Conservation (phyloP, 2,888 invertebrate species). For the Chironomus riparius region DNA sequence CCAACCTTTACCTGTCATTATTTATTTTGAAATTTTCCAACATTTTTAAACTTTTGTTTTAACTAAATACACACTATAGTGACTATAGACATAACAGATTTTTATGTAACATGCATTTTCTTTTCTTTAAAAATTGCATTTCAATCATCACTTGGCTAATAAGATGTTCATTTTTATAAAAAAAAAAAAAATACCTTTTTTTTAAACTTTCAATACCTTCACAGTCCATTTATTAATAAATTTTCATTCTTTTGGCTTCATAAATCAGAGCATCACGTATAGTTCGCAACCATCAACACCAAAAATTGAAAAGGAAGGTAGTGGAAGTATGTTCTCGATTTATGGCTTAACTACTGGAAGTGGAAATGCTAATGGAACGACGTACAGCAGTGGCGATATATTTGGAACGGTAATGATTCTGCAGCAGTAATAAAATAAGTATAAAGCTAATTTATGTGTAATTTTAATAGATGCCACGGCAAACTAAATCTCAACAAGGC, state of each 20-base stretch:
- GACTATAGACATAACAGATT: neutral
- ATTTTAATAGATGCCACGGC: constrained; percentile 14
- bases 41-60: too few relatives aligned
- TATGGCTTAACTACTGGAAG: constrained; percentile 18
- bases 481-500: constrained; percentile 30
- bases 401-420: constrained; percentile 17
- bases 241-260: neutral
- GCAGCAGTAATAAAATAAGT: too few relatives aligned
- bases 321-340: constrained; percentile 25
- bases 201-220: neutral
- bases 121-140: neutral
- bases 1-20: neutral
- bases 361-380: neutral
- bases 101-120: neutral
- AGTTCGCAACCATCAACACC: constrained; percentile 24
- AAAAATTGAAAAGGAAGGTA: constrained; percentile 17
- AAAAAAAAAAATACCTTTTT: neutral
- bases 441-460: neutral
- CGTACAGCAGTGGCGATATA: neutral
- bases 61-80: too few relatives aligned
- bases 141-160: neutral
- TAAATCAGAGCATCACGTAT: constrained; percentile 16
- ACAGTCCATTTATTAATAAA: neutral
- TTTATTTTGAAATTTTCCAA: neutral
- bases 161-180: neutral